Conservation (phyloP, 2,888 invertebrate genomes). For the Metalampra italica region DNA sequence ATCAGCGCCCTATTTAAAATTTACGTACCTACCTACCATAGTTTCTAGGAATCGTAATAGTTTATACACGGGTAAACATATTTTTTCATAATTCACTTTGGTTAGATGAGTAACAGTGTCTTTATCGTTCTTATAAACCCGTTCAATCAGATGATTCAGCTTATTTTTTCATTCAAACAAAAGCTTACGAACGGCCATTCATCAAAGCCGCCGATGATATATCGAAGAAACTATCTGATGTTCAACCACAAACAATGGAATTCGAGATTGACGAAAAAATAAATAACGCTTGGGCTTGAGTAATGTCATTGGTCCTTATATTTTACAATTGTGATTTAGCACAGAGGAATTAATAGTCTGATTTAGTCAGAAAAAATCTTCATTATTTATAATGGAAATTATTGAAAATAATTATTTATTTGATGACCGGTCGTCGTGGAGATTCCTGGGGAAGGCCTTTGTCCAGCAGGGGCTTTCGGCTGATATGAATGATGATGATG, state of each 20-base stretch:
- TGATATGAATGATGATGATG: too few species aligned
- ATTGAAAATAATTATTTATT: too few species aligned
- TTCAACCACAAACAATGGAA: slow-evolving; percentile 1
- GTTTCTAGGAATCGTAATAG: neutral
- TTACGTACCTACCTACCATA: too few species aligned
- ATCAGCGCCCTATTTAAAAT: too few species aligned
- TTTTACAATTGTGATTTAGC: neutral
- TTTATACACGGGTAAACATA: neutral
- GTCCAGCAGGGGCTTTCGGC: too few species aligned
- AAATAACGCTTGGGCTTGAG: neutral
- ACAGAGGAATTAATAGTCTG: neutral
- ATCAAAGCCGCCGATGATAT: slow-evolving; percentile 3
- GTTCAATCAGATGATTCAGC: neutral
- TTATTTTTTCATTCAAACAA: slow-evolving; percentile 3
- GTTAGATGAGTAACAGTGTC: neutral
- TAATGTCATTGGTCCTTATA: neutral
- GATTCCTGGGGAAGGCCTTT: too few species aligned
- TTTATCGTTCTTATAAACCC: neutral
- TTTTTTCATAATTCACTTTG: neutral
- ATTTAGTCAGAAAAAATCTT: neutral
- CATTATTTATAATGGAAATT: too few species aligned
- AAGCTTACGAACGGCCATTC: neutral
- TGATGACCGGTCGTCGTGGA: too few species aligned
- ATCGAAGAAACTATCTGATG: neutral
- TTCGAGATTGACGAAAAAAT: neutral